Evolutionary conservation across 2,113 vertebrate genomes (phyloP).

Genomic region (Oplegnathus fasciatus): DNA sequence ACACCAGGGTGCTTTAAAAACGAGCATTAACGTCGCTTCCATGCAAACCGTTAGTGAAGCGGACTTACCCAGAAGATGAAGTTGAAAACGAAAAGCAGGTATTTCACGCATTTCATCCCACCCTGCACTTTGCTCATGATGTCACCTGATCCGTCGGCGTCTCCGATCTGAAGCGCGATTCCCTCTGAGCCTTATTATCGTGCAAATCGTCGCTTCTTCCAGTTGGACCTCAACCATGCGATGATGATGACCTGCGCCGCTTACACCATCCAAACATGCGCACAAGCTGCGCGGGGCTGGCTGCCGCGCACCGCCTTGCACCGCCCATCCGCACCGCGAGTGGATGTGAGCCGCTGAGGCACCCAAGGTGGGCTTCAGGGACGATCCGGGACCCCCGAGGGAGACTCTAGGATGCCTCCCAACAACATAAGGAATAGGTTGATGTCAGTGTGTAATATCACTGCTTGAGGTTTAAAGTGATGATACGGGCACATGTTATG

Average conservation of each 20-base stretch:
- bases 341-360: neutral
- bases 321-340: slow-evolving; percentile 56
- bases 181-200: neutral
- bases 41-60: neutral
- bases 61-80: slow-evolving; percentile 94
- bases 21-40: neutral
- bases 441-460: neutral
- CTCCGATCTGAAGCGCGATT: slow-evolving; percentile 8
- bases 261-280: slow-evolving; percentile 54
- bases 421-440: neutral
- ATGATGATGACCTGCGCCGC: slow-evolving; percentile 52
- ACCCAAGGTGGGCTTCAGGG: slow-evolving; percentile 7
- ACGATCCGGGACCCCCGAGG: neutral
- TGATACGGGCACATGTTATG: neutral
- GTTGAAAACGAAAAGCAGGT: slow-evolving; percentile 95
- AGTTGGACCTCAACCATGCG: slow-evolving; percentile 43
- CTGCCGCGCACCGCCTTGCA: slow-evolving; percentile 8
- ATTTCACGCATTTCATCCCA: slow-evolving; percentile 94
- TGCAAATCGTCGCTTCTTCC: slow-evolving; percentile 21
- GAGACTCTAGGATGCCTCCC: neutral
- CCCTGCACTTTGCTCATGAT: slow-evolving; percentile 90
- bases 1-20: neutral
- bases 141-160: slow-evolving; percentile 42
- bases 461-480: neutral
- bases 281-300: slow-evolving; percentile 44